Evolutionary conservation across 2,888 invertebrate species (phyloP).

Genomic region (Machimus atricapillus): DNA sequence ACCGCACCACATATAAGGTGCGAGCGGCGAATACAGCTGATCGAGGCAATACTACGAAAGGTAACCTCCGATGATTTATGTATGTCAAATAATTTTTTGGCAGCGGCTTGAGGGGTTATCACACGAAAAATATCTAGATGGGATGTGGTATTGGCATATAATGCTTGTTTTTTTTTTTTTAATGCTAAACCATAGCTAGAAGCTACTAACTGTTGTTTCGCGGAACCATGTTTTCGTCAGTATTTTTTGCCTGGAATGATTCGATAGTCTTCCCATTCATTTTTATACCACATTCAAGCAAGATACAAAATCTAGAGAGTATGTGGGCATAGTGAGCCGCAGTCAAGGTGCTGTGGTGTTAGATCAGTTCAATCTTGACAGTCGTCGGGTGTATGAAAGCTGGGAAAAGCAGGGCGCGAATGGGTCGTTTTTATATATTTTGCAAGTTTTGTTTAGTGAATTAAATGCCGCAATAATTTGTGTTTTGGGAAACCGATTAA

Average conservation of each 20-base stretch:
- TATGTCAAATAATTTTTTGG: conserved; percentile 23
- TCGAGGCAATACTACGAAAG: neutral
- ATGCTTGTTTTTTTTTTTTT: neutral
- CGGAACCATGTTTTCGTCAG: neutral
- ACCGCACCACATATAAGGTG: neutral
- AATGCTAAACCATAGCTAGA: neutral
- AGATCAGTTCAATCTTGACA: conserved; percentile 31
- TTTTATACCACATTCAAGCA: neutral
- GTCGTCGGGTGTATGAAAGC: neutral
- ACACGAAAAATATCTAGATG: neutral
- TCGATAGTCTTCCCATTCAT: conserved; percentile 18
- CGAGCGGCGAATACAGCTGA: neutral
- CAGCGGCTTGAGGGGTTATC: neutral
- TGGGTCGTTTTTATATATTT: neutral
- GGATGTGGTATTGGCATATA: neutral
- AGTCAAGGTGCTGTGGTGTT: conserved; percentile 7
- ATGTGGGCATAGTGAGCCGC: neutral
- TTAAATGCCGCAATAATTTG: neutral
- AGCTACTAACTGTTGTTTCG: neutral
- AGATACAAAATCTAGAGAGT: neutral
- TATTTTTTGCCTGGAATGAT: neutral
- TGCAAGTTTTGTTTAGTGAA: neutral
- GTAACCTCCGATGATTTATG: conserved; percentile 8
- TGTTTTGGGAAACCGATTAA: neutral
- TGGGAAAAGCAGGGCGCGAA: neutral